Evolutionary conservation across 2,888 invertebrate species (phyloP), one percentile per base, ranked within the genome.

Genomic region (Suillia variegata): DNA sequence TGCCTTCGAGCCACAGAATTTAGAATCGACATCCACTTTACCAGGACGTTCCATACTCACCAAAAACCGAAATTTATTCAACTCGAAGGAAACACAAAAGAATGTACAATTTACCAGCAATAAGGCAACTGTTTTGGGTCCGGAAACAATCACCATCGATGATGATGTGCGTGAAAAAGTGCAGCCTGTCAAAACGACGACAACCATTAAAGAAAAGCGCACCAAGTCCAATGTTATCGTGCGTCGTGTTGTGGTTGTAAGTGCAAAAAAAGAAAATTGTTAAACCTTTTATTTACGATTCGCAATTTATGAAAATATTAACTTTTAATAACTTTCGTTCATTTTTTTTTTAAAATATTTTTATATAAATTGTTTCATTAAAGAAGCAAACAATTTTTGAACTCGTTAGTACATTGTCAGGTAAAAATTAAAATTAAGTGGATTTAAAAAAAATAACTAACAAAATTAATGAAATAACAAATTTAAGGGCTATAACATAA

Each of bases 161-260:
- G 22, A 51, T 47, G 38, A 22, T 15, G 15, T 58, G 56, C 17
- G 62, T 56, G 69, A 69, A 54, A n/a, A n/a, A n/a, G n/a, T n/a
- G n/a, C 69, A 70, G 52, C 8, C 54, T 53, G 0, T 42, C 65
- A 61, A 52, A 24, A 52, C 53, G 1, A 31, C 34, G 5, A 52
- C 53, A 1, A 31, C 34, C 5, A 58, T 63, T 1, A 78, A 76
- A 24, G 62, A 67, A 13, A 48, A 59, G 2, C 60, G 67, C 34
- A 71, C 73, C 8, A 70, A 68, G 38, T 75, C 75, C 4, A 77
- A 74, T 58, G 60, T 75, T 42, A 68, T 79, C 2, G 73, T 81
- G 6, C 70, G 76, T 13, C 76, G 74, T 61, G 67, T n/a, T n/a
- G n/a, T 80, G 59, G 59, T 75, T 3, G 64, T 79, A n/a, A 66